Percentiles rank a stretch among this genome's conserved stretches.
phyloP scores from a whole-genome alignment of 2,797 vertebrate species.

The Phoeniculus purpureus region DNA sequence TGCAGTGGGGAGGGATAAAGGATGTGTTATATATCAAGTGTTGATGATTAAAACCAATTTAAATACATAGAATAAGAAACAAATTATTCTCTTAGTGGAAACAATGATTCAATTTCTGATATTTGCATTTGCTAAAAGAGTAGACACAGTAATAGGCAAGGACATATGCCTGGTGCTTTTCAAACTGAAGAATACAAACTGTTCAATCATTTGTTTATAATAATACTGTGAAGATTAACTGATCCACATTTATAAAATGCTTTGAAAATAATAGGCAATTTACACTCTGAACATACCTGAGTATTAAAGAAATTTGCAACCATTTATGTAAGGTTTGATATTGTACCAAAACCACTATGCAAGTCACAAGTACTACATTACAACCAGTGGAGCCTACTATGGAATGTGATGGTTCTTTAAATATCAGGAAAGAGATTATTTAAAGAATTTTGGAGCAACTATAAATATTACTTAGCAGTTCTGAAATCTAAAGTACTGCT shows the following conservation, averaged over 20 bases:
- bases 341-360: neutral
- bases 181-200: neutral
- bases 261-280: neutral
- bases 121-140: constrained; percentile 42
- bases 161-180: neutral
- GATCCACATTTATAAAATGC: neutral
- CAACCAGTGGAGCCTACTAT: neutral
- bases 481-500: neutral
- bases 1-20: constrained; percentile 64
- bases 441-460: neutral
- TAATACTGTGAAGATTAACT: neutral
- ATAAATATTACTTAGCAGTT: neutral
- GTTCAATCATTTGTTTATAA: neutral
- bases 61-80: constrained; percentile 74
- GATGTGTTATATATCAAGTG: constrained; percentile 77
- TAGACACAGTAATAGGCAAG: constrained; percentile 1
- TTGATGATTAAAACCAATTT: constrained; percentile 78
- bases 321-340: neutral
- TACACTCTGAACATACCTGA: neutral
- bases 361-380: neutral
- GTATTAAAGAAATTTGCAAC: neutral
- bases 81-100: constrained; percentile 63
- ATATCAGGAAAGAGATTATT: neutral
- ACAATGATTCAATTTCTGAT: constrained; percentile 58
- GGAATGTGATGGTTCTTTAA: neutral